Evolutionary conservation across 2,113 vertebrate species (phyloP), one percentile per base, ranked within the genome.

Genomic region (Equus przewalskii): DNA sequence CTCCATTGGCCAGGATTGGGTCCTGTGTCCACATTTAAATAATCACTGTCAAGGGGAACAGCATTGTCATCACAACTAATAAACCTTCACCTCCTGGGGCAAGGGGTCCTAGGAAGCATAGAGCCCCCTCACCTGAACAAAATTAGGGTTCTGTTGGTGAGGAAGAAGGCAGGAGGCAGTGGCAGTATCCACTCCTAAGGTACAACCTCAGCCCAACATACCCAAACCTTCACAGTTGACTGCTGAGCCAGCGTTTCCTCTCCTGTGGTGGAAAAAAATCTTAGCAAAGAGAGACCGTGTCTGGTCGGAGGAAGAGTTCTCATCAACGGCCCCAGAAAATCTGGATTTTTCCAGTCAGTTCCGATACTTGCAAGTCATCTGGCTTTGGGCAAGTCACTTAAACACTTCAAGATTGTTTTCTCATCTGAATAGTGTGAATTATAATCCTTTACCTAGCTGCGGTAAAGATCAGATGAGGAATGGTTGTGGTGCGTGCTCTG

Each of bases 131-230:
- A 6, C 10, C 19, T 19, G 3, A 21, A 64, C 21, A 73, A 75
- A 75, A 84, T 1, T 24, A n/a, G 44, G 51, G 24, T 46, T 81
- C 62, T 58, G 6, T 0, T 28, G 28, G 46, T 6, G 30, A 92
- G 85, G 30, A 46, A 85, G 62, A 64, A 36, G 4, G 21, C 6
- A 6, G n/a, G 51, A 41, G 18, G 19, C 28, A 86, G 58, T 16
- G 67, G 46, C 36, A 18, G 8, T 30, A 22, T 51, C 46, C 5
- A 7, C 46, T 54, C 4, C 3, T 0, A 13, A 10, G 54, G 72
- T 3, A 12, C 24, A 91, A 36, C 7, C 56, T 46, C 22, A 19
- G 8, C 16, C 22, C 36, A 21, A 1, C 26, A 4, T 0, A 1
- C 22, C 12, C 30, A n/a, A 33, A 24, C 7, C 21, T 36, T 21